Evolutionary conservation across 2,797 vertebrate species (phyloP).

Genomic region (Hephaestus fuliginosus): DNA sequence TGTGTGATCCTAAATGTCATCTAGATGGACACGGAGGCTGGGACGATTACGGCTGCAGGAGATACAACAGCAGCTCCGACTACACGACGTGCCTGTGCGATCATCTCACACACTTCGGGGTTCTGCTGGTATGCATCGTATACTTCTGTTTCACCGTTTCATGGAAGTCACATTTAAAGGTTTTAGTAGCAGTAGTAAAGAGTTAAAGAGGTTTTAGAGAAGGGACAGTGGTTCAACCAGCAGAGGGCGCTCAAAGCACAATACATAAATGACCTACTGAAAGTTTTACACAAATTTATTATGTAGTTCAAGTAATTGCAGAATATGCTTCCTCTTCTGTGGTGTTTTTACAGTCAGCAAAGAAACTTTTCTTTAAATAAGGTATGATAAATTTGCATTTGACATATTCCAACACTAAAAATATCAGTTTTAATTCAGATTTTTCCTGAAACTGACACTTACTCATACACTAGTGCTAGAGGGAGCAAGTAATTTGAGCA

Average conservation of each 20-base stretch:
- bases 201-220: no score
- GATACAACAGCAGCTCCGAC: slow-evolving; percentile 81
- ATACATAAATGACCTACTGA: not conserved
- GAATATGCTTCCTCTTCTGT: not conserved
- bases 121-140: slow-evolving; percentile 87
- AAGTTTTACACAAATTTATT: slow-evolving; percentile 8
- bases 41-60: slow-evolving; percentile 89
- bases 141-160: not conserved
- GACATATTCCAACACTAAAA: not conserved
- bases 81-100: slow-evolving; percentile 92
- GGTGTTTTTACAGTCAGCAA: not conserved
- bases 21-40: slow-evolving; percentile 91
- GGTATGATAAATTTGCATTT: not conserved
- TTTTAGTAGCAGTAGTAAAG: not conserved
- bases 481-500: not conserved
- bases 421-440: not conserved
- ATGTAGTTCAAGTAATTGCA: not conserved
- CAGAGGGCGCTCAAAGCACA: slow-evolving; percentile 48
- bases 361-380: not conserved
- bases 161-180: not conserved
- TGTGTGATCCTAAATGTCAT: not conserved
- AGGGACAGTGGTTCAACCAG: slow-evolving; percentile 13
- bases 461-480: not conserved
- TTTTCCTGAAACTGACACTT: not conserved
- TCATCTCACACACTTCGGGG: slow-evolving; percentile 95